Evolutionary conservation across 2,888 invertebrate genomes (phyloP).

Genomic region (Muscina levida): DNA sequence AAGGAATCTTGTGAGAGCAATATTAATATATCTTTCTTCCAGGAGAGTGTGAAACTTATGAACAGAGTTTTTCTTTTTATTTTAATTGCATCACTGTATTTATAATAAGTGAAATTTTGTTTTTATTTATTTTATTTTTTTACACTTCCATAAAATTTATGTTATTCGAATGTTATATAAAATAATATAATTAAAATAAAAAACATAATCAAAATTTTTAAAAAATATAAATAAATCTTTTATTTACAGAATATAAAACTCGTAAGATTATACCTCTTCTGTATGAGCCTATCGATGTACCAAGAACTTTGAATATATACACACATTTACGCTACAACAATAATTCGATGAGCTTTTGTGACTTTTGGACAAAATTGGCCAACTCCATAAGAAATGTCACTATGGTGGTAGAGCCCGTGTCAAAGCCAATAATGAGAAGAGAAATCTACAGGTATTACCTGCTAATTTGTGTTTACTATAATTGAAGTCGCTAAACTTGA

Average conservation of each 20-base stretch:
- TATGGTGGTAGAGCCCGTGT: slow-evolving; percentile 43
- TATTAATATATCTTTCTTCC: too few relatives aligned
- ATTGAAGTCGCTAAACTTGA: neutral
- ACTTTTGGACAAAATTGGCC: slow-evolving; percentile 87
- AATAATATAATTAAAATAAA: too few relatives aligned
- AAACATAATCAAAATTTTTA: too few relatives aligned
- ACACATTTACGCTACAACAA: slow-evolving; percentile 83
- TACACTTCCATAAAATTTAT: too few relatives aligned
- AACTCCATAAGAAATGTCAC: slow-evolving; percentile 80
- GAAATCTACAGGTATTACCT: slow-evolving; percentile 63
- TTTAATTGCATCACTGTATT: too few relatives aligned
- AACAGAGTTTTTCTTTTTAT: too few relatives aligned
- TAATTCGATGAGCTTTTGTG: slow-evolving; percentile 81
- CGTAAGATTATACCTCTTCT: slow-evolving; percentile 87
- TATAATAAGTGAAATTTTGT: too few relatives aligned
- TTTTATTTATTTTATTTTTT: too few relatives aligned
- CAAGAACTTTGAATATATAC: slow-evolving; percentile 84
- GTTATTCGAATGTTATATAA: too few relatives aligned
- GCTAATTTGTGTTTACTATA: neutral
- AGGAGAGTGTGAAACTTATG: too few relatives aligned
- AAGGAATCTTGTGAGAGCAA: too few relatives aligned
- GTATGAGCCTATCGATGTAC: slow-evolving; percentile 84
- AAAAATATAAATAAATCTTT: too few relatives aligned
- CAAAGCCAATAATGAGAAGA: slow-evolving; percentile 47
- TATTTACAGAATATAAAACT: slow-evolving; percentile 81